Evolutionary conservation across 2,888 invertebrate genomes (phyloP).

Genomic region (Caenorhabditis sp.): DNA sequence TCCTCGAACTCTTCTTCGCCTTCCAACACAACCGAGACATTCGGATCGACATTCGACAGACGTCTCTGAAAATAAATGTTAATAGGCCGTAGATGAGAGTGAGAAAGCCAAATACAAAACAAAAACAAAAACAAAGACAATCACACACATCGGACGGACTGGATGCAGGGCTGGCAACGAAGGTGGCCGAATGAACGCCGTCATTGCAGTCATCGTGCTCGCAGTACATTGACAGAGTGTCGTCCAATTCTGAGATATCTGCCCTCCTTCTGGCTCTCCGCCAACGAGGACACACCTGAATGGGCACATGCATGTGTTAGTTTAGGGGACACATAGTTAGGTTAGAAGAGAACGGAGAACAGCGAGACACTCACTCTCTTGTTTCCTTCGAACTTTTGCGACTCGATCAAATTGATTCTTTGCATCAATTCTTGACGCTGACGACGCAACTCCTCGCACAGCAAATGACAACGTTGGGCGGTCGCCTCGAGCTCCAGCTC

Average conservation of each 20-base stretch:
- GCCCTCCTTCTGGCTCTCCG: too few relatives aligned
- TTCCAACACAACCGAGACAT: constrained; percentile 30
- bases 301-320: constrained; percentile 13
- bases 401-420: constrained; percentile 35
- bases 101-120: not conserved
- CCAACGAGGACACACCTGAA: constrained; percentile 23
- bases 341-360: not conserved
- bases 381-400: constrained; percentile 27
- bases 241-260: too few relatives aligned
- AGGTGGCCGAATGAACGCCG: not conserved
- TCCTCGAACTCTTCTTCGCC: constrained; percentile 53
- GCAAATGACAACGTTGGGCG: constrained; percentile 26
- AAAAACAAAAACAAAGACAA: not conserved
- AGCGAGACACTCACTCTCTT: constrained; percentile 16
- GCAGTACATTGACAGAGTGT: constrained; percentile 3
- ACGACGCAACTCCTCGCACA: constrained; percentile 44
- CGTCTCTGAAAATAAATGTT: constrained; percentile 17
- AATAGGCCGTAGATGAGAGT: not conserved
- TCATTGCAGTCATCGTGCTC: constrained; percentile 13
- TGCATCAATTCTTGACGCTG: constrained; percentile 38
- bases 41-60: constrained; percentile 29
- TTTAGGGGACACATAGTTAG: not conserved
- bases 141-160: not conserved
- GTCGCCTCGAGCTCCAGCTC: constrained; percentile 47
- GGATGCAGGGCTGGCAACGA: not conserved